A percentile compares a stretch with the other conserved stretches of the same genome.
Evolutionary conservation across 2,888 invertebrate genomes (phyloP).

Genomic region (Lasioglossum malachurum): DNA sequence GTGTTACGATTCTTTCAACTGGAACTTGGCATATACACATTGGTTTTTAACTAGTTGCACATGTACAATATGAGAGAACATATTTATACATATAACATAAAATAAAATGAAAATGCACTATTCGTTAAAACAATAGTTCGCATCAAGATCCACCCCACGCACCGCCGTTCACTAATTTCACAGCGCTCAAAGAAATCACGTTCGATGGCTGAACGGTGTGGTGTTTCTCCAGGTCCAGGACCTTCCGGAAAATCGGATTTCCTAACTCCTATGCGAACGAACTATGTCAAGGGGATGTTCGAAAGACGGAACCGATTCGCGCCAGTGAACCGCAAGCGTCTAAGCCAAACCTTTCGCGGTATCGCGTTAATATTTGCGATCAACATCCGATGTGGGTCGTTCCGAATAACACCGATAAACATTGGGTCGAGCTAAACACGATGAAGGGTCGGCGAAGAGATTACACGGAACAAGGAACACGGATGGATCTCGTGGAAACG

Average conservation of each 20-base stretch:
- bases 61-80: no score
- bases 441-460: background rate
- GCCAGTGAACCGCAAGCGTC: background rate
- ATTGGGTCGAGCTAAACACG: slow-evolving; percentile 4
- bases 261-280: background rate
- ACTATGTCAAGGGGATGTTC: background rate
- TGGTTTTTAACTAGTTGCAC: no score
- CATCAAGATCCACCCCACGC: no score
- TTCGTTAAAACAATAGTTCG: no score
- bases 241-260: background rate
- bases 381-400: slow-evolving; percentile 40
- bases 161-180: no score
- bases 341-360: slow-evolving; percentile 10
- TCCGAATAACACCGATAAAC: slow-evolving; percentile 43
- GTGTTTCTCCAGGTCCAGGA: background rate
- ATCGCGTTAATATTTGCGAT: slow-evolving; percentile 61
- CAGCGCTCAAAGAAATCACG: background rate
- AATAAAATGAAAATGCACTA: no score
- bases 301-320: background rate
- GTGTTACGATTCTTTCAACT: no score
- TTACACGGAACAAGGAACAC: background rate
- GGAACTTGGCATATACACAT: no score
- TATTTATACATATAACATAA: no score
- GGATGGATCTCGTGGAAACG: background rate
- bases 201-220: background rate